These are phyloP conservation scores for Silvanus unidentatus DNA, from an alignment of 2,888 invertebrate species.

Conservation along the genomic window DNA sequence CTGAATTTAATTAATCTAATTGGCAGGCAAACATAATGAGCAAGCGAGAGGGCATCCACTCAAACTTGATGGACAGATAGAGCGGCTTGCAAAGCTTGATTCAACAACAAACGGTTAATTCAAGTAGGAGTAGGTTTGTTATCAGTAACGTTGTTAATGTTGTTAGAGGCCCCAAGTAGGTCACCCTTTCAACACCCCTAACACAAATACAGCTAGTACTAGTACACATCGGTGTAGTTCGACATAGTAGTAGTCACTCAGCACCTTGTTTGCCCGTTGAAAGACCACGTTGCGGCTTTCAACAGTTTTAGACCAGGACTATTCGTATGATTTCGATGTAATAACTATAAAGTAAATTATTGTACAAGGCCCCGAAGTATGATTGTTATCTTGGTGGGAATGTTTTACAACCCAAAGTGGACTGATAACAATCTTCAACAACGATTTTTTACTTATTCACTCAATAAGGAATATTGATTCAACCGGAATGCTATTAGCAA, in stretches of 20 bases:
- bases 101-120: conserved; percentile 13
- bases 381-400: too few species aligned
- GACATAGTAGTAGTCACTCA: conserved; percentile 9
- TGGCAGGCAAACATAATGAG: conserved; percentile 7
- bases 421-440: too few species aligned
- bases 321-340: background rate
- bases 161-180: conserved; percentile 6
- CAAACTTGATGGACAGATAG: conserved; percentile 4
- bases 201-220: conserved; percentile 4
- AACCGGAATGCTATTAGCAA: too few species aligned
- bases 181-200: background rate
- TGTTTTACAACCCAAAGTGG: too few species aligned
- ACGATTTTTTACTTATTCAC: too few species aligned
- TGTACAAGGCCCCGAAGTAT: too few species aligned
- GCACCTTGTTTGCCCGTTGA: conserved; percentile 16
- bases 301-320: background rate
- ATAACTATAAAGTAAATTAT: conserved; percentile 1
- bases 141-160: conserved; percentile 9
- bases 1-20: conserved; percentile 12
- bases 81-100: conserved; percentile 7
- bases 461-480: too few species aligned
- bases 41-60: conserved; percentile 4
- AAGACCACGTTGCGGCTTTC: conserved; percentile 12
- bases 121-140: conserved; percentile 7
- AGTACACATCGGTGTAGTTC: too few species aligned